Evolutionary conservation across 2,113 vertebrate genomes (phyloP).

Genomic region (Sinocyclocheilus rhinocerous): DNA sequence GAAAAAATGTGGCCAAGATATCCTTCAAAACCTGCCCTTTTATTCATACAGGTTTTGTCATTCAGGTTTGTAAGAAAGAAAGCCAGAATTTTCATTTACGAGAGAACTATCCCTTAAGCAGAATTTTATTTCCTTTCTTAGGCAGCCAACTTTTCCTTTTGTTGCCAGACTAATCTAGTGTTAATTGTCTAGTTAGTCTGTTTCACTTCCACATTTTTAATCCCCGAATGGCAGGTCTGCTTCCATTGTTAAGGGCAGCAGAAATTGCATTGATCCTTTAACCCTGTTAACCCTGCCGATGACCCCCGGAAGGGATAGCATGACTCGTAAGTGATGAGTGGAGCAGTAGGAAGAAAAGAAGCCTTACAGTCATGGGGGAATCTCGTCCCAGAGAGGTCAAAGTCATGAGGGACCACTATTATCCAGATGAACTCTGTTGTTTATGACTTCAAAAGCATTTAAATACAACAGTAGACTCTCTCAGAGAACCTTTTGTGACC

Average conservation of each 20-base stretch:
- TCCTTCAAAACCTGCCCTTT: neutral
- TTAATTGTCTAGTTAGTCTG: constrained; percentile 39
- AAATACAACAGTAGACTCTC: constrained; percentile 59
- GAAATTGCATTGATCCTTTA: constrained; percentile 58
- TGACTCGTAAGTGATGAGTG: constrained; percentile 56
- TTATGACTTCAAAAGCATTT: constrained; percentile 64
- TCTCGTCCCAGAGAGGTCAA: constrained; percentile 55
- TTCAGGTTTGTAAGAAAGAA: neutral
- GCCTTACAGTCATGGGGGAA: constrained; percentile 56
- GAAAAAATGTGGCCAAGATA: neutral
- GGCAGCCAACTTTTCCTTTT: constrained; percentile 10
- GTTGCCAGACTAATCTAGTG: constrained; percentile 16
- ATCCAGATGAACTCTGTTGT: constrained; percentile 57
- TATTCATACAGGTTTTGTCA: neutral
- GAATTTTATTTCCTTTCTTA: constrained; percentile 21
- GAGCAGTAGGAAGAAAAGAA: constrained; percentile 45
- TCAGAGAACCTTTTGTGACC: constrained; percentile 56
- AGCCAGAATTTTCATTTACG: neutral
- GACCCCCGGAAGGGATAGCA: constrained; percentile 59
- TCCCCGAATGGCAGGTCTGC: constrained; percentile 36
- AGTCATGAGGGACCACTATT: constrained; percentile 56
- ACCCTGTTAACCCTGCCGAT: constrained; percentile 53
- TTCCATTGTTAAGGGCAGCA: constrained; percentile 32
- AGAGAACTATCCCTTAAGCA: neutral
- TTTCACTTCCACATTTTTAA: constrained; percentile 52